A percentile compares a stretch with the other conserved stretches of the same genome.
These are phyloP conservation scores for Periophthalmus magnuspinnatus DNA, from an alignment of 2,797 vertebrate species.

Conservation along the genomic window DNA sequence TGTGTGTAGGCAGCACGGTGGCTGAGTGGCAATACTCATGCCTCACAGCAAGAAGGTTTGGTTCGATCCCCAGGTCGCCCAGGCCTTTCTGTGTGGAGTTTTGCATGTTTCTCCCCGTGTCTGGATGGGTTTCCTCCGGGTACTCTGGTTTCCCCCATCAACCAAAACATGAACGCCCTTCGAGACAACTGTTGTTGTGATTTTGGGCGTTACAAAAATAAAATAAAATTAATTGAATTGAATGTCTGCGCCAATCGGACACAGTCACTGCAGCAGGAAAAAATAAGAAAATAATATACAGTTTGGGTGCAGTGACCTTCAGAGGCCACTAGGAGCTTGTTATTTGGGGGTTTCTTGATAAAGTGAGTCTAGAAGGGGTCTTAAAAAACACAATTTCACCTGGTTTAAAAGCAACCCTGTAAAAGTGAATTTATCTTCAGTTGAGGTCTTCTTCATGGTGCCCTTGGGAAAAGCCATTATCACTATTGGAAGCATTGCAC, in stretches of 20 bases:
- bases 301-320: slow-evolving; percentile 50
- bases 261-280: slow-evolving; percentile 9
- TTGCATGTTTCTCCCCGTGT: too few species aligned
- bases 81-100: too few species aligned
- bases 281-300: slow-evolving; percentile 6
- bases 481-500: background rate
- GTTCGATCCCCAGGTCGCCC: too few species aligned
- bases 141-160: too few species aligned
- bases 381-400: background rate
- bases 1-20: too few species aligned
- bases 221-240: too few species aligned
- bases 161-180: too few species aligned
- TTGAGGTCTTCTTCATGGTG: background rate
- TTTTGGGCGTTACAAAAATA: too few species aligned
- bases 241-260: slow-evolving; percentile 22
- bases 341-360: background rate
- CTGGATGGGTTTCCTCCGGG: too few species aligned
- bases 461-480: background rate
- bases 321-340: slow-evolving; percentile 23
- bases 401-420: background rate
- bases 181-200: too few species aligned
- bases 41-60: too few species aligned
- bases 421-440: background rate
- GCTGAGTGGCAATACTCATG: too few species aligned
- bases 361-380: background rate